Evolutionary conservation across 2,797 vertebrate species (phyloP).

Genomic region (Gambelia wislizenii): DNA sequence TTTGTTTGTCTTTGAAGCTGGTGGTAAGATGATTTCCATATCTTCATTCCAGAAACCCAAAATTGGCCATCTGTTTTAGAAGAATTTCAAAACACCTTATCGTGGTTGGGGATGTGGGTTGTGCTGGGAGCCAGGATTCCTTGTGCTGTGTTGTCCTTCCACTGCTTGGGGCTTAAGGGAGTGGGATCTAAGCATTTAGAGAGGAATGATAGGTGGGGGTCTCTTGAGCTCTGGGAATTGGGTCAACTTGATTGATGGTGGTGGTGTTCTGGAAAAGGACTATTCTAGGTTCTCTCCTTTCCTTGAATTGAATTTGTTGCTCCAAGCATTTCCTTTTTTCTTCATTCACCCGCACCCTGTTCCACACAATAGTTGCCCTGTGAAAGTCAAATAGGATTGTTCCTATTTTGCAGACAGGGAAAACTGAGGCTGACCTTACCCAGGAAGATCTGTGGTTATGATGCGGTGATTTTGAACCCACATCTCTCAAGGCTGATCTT

Average conservation of each 20-base stretch:
- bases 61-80: not conserved
- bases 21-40: not conserved
- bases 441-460: not conserved
- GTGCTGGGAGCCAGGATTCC: not conserved
- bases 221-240: conserved; percentile 6
- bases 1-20: not conserved
- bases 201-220: not conserved
- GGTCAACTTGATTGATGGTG: conserved; percentile 4
- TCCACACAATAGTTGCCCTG: not conserved
- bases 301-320: not conserved
- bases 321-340: not conserved
- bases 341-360: no score
- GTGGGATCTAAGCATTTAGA: not conserved
- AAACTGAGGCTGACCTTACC: not conserved
- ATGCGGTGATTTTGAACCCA: not conserved
- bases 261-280: not conserved
- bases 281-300: not conserved
- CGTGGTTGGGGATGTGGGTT: not conserved
- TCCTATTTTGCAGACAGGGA: conserved; percentile 30
- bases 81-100: not conserved
- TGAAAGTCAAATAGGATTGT: not conserved
- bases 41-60: not conserved
- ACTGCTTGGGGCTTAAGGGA: not conserved
- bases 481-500: not conserved
- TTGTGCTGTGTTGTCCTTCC: not conserved